phyloP scores from a whole-genome alignment of 2,797 vertebrate species.

The Myotis myotis region DNA sequence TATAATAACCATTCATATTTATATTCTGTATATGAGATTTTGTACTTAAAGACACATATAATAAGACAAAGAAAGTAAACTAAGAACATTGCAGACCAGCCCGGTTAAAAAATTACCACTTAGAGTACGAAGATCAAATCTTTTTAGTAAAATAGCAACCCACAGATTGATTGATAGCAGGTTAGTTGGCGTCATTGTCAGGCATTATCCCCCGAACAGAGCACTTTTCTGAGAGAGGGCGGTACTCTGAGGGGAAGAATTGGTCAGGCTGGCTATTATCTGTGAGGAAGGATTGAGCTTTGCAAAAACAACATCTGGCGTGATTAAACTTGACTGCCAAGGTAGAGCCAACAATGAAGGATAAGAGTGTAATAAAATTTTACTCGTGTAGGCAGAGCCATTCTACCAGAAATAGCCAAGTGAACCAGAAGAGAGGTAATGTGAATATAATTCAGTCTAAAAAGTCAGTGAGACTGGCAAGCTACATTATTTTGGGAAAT shows the following conservation, averaged over 20 bases:
- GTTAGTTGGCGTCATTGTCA: conserved; percentile 26
- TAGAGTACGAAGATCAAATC: neutral
- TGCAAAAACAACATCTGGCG: conserved; percentile 70
- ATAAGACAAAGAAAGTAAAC: conserved; percentile 25
- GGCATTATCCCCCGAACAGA: conserved; percentile 19
- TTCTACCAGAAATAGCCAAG: conserved; percentile 63
- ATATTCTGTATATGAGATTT: neutral
- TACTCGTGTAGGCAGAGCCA: conserved; percentile 66
- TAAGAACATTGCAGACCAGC: neutral
- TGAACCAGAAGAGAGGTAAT: conserved; percentile 46
- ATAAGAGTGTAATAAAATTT: conserved; percentile 70
- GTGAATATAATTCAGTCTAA: conserved; percentile 61
- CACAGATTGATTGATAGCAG: conserved; percentile 34
- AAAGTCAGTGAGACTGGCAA: conserved; percentile 39
- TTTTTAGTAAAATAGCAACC: conserved; percentile 28
- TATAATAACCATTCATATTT: conserved; percentile 9
- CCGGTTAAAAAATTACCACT: neutral
- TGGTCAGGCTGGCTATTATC: conserved; percentile 57
- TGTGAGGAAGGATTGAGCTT: conserved; percentile 60
- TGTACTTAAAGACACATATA: conserved; percentile 3
- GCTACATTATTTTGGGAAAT: conserved; percentile 31
- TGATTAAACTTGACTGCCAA: conserved; percentile 66
- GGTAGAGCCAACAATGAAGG: conserved; percentile 57
- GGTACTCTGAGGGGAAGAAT: conserved; percentile 47
- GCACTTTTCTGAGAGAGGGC: conserved; percentile 11